phyloP scores from a whole-genome alignment of 2,113 vertebrate genomes.

The Tichodroma muraria region DNA sequence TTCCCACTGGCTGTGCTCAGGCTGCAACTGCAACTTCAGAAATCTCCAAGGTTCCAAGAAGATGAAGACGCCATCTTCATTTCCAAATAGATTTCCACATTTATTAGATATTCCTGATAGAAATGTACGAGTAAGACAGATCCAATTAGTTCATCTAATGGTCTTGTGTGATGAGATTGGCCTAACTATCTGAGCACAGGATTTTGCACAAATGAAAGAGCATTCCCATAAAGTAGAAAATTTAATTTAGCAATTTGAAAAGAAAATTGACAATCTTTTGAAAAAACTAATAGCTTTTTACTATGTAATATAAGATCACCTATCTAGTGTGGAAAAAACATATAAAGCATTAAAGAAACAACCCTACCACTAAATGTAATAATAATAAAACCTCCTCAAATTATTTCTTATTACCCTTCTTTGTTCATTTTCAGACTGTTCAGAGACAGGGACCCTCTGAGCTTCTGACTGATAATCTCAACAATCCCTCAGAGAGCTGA shows the following conservation, averaged over 20 bases:
- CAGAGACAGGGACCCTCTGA: neutral
- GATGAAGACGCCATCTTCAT: neutral
- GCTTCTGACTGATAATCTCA: neutral
- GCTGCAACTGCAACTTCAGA: neutral
- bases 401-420: neutral
- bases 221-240: slow-evolving; percentile 45
- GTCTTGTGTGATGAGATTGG: slow-evolving; percentile 20
- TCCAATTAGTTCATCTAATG: slow-evolving; percentile 52
- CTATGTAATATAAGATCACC: neutral
- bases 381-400: slow-evolving; percentile 30
- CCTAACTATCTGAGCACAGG: slow-evolving; percentile 1
- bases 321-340: neutral
- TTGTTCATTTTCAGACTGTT: neutral
- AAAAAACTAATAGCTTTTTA: slow-evolving; percentile 56
- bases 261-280: slow-evolving; percentile 28
- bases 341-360: neutral
- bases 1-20: neutral
- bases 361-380: neutral
- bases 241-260: slow-evolving; percentile 49
- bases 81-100: slow-evolving; percentile 31
- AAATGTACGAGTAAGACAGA: neutral
- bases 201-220: slow-evolving; percentile 51
- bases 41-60: neutral
- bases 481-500: neutral
- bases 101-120: slow-evolving; percentile 24